Evolutionary conservation across 2,888 invertebrate species (phyloP), one percentile per base, ranked within the genome.

Genomic region (Caradrina clavipalpis): DNA sequence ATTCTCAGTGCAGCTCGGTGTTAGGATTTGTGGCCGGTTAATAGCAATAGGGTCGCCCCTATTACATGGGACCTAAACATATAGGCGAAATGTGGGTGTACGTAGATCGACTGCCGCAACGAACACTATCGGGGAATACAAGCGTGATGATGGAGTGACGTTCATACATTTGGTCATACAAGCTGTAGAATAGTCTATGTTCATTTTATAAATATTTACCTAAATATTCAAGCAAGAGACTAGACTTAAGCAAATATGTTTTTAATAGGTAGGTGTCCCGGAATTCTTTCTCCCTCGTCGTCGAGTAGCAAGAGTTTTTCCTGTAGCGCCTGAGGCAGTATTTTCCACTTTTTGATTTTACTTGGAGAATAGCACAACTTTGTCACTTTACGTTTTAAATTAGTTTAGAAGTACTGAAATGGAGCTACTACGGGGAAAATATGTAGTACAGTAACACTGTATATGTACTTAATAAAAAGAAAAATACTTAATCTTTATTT

Each of bases 291-390:
- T 42, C 19, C 13, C 17, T 22, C 22, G 1, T 54, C 26, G 21
- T 64, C n/a, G 17, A n/a, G 17, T 19, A 65, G n/a, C 11, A 21
- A 5, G n/a, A 74, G 50, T 47, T 75, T 66, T 11, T 3, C 11
- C 39, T n/a, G 26, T 11, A 8, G 26, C 19, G 45, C 55, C 55
- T 74, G 55, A 13, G 45, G 55, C 67, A n/a, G 6, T 21, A 55
- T 50, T 67, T 56, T 71, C 19, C 15, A 75, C 75, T 56, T 71
- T 75, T 67, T 45, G 50, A 67, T 74, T 75, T 66, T 55, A 17
- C 35, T 56, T 51, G 13, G 11, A 54, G 17, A 19, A 21, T 19
- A 39, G 22, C 53, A 47, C 13, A 56, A 75, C 35, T 67, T 75
- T 67, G 22, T 51, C 19, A 45, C 19, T 71, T 66, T 50, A 50